Evolutionary conservation across 2,113 vertebrate species (phyloP), one percentile per base, ranked within the genome.

Genomic region (Hippocampus mohnikei): DNA sequence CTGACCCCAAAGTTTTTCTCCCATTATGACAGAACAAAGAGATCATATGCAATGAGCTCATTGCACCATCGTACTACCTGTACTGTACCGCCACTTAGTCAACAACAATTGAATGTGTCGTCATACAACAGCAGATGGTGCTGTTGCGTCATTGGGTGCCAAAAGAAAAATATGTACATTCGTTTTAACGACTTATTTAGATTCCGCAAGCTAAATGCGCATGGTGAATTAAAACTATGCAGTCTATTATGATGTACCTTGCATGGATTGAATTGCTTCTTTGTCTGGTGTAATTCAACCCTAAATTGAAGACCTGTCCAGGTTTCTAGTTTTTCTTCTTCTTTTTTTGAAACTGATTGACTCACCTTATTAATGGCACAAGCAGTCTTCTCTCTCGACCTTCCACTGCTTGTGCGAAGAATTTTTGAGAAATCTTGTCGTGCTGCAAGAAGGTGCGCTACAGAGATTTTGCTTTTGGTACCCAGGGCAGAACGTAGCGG

Each of bases 361-460:
- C 23, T 64, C 12, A 98, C 97, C 95, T 99, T 99, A 85, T 98
- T 99, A 77, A 99, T 96, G 77, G 96, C 95, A 87, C 97, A 99
- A 0, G 94, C 94, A 9, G 95, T 96, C 89, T 96, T 99, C 83
- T 98, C 96, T 71, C 96, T 88, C 64, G 93, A 95, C 71, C 89
- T 95, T 5, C 96, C 96, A 0, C 96, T 98, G 90, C 97, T 99
- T 0, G 96, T 98, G 27, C 95, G 94, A 75, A 97, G 89, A 71
- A 99, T 98, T 87, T 97, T 98, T 53, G 97, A 99, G 78, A 98
- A 90, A 78, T 99, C 97, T 71, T 96, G 95, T 64, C 97, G 93
- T 77, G 95, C 96, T 3, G 96, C 96, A 79, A 97, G 84, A 61
- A 99, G 95, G 79, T 97, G 94, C 21, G 96, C 94, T 66, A 95